A percentile compares a stretch with the other conserved stretches of the same genome.
These are phyloP conservation scores for Lomographa bimaculata DNA, from an alignment of 2,888 invertebrate genomes.

Conservation along the genomic window DNA sequence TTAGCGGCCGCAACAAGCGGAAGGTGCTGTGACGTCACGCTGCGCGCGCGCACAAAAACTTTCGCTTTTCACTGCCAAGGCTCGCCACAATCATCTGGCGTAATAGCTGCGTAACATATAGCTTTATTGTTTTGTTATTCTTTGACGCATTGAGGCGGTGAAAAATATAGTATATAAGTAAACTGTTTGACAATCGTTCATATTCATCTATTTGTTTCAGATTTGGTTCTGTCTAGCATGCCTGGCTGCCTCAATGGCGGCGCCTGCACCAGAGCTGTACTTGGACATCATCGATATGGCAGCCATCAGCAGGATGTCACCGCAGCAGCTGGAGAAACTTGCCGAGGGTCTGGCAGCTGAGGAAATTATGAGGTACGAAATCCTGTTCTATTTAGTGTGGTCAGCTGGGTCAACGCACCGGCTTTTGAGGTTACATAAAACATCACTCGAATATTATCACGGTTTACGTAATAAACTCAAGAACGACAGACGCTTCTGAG, in stretches of 20 bases:
- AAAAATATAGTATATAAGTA: too few species aligned
- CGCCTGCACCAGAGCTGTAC: slow-evolving; percentile 54
- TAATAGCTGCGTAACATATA: slow-evolving; percentile 19
- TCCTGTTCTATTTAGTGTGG: too few species aligned
- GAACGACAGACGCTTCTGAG: too few species aligned
- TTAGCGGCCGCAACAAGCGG: slow-evolving; percentile 31
- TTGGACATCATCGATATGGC: slow-evolving; percentile 78
- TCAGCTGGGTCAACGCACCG: too few species aligned
- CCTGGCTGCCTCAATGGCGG: slow-evolving; percentile 59
- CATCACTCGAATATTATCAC: too few species aligned
- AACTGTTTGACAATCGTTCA: too few species aligned
- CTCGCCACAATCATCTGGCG: slow-evolving; percentile 37
- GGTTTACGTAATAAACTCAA: too few species aligned
- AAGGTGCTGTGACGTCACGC: slow-evolving; percentile 34
- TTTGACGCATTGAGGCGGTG: not conserved
- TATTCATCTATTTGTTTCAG: too few species aligned
- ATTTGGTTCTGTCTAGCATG: slow-evolving; percentile 66
- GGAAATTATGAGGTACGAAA: slow-evolving; percentile 79
- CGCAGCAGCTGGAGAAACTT: slow-evolving; percentile 70
- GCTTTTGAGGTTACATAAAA: too few species aligned
- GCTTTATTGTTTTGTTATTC: slow-evolving; percentile 3
- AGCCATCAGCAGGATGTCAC: slow-evolving; percentile 76
- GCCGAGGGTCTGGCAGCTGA: slow-evolving; percentile 77
- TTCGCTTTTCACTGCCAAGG: slow-evolving; percentile 82
- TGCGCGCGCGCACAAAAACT: slow-evolving; percentile 53